A percentile compares a stretch with the other conserved stretches of the same genome.
These are phyloP conservation scores for Grallaria varia DNA, from an alignment of 2,113 vertebrate genomes.

Conservation along the genomic window DNA sequence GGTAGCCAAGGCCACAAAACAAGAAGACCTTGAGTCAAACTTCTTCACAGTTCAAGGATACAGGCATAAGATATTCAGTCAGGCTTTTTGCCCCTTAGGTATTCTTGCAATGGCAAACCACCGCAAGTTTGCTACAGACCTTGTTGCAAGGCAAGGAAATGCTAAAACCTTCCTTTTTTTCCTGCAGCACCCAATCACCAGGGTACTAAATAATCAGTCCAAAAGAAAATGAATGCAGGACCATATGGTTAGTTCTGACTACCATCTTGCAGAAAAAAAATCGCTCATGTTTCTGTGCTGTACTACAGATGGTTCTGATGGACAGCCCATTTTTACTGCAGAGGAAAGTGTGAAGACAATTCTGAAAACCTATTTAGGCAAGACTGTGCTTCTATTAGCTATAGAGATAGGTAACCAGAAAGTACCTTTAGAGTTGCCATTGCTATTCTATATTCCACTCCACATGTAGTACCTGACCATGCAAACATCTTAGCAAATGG, in stretches of 20 bases:
- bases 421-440: background rate
- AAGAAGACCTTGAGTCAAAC: background rate
- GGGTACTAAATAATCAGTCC: background rate
- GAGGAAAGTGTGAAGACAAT: background rate
- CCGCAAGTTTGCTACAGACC: background rate
- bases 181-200: background rate
- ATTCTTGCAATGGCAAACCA: background rate
- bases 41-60: background rate
- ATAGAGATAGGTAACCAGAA: background rate
- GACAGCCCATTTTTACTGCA: slow-evolving; percentile 2
- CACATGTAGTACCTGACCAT: background rate
- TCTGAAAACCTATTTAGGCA: slow-evolving; percentile 14
- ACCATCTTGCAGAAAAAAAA: slow-evolving; percentile 2
- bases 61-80: background rate
- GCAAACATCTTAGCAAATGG: background rate
- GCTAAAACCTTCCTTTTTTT: background rate
- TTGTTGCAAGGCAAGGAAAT: background rate
- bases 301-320: slow-evolving; percentile 41
- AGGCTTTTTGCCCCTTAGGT: background rate
- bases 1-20: background rate
- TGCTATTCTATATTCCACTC: background rate
- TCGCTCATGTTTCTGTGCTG: background rate
- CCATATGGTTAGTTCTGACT: slow-evolving; percentile 46
- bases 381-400: background rate
- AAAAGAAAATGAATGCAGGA: slow-evolving; percentile 34